A percentile compares a stretch with the other conserved stretches of the same genome.
Evolutionary conservation across 2,113 vertebrate genomes (phyloP).

Genomic region (Scortum barcoo): DNA sequence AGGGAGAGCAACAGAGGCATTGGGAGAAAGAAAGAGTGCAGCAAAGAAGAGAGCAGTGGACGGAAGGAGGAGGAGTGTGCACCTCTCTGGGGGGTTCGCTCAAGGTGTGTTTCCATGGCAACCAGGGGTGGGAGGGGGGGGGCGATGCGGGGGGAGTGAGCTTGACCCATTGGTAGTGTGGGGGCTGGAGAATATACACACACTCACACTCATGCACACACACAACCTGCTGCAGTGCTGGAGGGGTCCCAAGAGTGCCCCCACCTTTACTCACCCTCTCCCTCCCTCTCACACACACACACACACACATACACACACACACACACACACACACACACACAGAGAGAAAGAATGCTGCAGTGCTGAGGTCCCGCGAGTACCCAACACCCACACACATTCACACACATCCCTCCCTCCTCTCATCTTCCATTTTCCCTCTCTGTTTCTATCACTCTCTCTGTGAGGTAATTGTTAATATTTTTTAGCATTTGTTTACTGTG

Average conservation of each 20-base stretch:
- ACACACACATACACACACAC: slow-evolving; percentile 62
- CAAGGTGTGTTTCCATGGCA: slow-evolving; percentile 98
- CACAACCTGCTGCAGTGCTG: slow-evolving; percentile 84
- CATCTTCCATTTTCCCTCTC: slow-evolving; percentile 68
- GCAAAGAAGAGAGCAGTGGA: slow-evolving; percentile 69
- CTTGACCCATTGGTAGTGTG: slow-evolving; percentile 95
- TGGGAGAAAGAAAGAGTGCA: slow-evolving; percentile 58
- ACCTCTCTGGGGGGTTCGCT: slow-evolving; percentile 91
- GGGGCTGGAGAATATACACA: slow-evolving; percentile 82
- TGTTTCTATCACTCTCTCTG: slow-evolving; percentile 68
- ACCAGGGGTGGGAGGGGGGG: slow-evolving; percentile 90
- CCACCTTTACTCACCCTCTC: slow-evolving; percentile 81
- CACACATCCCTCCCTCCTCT: slow-evolving; percentile 68
- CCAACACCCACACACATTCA: slow-evolving; percentile 77
- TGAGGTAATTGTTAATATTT: slow-evolving; percentile 73
- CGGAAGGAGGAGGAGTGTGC: slow-evolving; percentile 86
- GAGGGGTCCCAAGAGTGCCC: slow-evolving; percentile 85
- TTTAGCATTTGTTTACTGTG: slow-evolving; percentile 61
- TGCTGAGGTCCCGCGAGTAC: slow-evolving; percentile 79
- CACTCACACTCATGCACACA: slow-evolving; percentile 54
- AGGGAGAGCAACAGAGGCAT: slow-evolving; percentile 45
- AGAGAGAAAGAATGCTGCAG: slow-evolving; percentile 82
- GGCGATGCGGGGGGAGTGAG: slow-evolving; percentile 86
- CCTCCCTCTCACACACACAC: slow-evolving; percentile 41
- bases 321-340: slow-evolving; percentile 62